These are phyloP conservation scores for Rhinolophus ferrumequinum DNA, from an alignment of 2,113 vertebrate species.

Conservation along the genomic window DNA sequence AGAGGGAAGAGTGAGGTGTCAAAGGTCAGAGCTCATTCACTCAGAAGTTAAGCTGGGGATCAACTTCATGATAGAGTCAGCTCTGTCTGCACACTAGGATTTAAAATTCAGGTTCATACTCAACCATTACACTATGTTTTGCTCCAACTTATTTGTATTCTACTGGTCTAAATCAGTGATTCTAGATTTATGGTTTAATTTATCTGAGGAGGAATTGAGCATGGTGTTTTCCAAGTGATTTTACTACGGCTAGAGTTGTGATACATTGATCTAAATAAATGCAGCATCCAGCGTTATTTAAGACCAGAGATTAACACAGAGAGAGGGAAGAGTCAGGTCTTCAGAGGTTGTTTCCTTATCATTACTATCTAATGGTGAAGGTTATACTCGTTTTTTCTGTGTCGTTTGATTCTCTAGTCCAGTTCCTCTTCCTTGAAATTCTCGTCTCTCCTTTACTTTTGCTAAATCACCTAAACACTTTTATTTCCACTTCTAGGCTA, in stretches of 20 bases:
- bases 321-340: background rate
- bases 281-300: background rate
- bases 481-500: background rate
- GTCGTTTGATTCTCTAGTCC: background rate
- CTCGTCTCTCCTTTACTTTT: constrained; percentile 8
- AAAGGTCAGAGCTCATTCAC: background rate
- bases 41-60: background rate
- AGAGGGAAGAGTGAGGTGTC: background rate
- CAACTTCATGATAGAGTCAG: background rate
- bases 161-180: background rate
- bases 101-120: background rate
- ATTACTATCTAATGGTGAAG: background rate
- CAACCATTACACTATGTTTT: background rate
- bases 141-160: background rate
- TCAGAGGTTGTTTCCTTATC: background rate
- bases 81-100: background rate
- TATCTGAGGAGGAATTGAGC: background rate
- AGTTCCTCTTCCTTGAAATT: background rate
- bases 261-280: background rate
- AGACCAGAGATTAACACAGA: background rate
- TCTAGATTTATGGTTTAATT: constrained; percentile 34
- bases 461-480: background rate
- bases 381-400: background rate
- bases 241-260: background rate
- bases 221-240: background rate